phyloP scores from a whole-genome alignment of 1,140 invertebrate species.

The Eubasilissa regina region DNA sequence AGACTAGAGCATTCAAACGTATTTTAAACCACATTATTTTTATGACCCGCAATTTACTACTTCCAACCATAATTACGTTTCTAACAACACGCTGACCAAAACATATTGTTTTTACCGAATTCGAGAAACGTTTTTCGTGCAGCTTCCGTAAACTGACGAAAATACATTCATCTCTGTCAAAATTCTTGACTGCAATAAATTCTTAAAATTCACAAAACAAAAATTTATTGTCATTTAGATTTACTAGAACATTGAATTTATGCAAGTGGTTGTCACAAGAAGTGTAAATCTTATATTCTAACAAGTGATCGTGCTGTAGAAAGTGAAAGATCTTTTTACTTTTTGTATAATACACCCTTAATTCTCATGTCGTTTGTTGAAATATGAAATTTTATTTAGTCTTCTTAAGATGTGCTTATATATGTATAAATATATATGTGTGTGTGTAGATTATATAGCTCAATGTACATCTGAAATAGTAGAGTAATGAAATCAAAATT shows the following conservation, averaged over 20 bases:
- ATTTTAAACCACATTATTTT: not conserved
- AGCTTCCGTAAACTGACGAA: constrained; percentile 10
- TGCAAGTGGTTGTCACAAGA: too few relatives aligned
- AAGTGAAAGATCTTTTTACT: constrained; percentile 3
- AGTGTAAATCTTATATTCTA: not conserved
- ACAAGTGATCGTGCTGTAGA: not conserved
- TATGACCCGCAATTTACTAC: not conserved
- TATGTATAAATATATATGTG: too few relatives aligned
- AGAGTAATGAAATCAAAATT: too few relatives aligned
- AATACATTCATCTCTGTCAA: constrained; percentile 4
- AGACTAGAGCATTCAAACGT: too few relatives aligned
- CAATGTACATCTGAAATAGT: too few relatives aligned
- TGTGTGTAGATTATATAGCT: too few relatives aligned
- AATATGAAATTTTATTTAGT: too few relatives aligned
- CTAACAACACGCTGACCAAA: not conserved
- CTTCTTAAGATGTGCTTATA: too few relatives aligned
- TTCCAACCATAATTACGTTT: not conserved
- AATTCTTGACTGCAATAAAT: not conserved
- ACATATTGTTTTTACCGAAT: not conserved
- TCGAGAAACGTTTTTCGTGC: not conserved
- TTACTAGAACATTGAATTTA: too few relatives aligned
- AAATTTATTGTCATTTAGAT: too few relatives aligned
- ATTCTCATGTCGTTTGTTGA: not conserved
- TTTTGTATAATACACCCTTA: not conserved
- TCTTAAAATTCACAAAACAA: not conserved